Base-by-base conservation (phyloP, 2,797 vertebrate genomes). In the Gastrophryne carolinensis region DNA sequence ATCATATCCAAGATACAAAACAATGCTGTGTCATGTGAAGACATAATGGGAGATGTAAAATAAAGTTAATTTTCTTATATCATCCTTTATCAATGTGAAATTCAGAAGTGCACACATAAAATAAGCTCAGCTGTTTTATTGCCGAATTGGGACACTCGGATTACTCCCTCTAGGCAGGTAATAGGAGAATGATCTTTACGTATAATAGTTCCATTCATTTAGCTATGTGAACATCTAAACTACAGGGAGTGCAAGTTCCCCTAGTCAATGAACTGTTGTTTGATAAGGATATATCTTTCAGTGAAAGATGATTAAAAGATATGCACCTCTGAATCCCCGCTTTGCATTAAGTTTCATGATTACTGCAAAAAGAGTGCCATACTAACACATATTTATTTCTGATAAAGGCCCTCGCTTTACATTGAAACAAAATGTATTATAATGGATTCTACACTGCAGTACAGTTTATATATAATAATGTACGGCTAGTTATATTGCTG, bases 241-340 rank as follows among this genome's bases (percentile, higher is more conserved):
- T 78, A 72, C 61, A 69, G 68, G 75, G 52, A 78, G 60, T 58
- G 61, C 75, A 58, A 64, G 68, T 78, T 78, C 61, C 67, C n/a
- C 4, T 17, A 58, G 61, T 78, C 75, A 78, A 72, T 78, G 68
- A 72, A 23, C 75, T 78, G 75, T 78, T 78, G 75, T 78, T 57
- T 72, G 75, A 72, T 78, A 72, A 78, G 73, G 66, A 76, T 76
- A 76, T 78, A 78, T 72, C 75, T 72, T 78, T 78, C 75, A 78
- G 41, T 78, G 52, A 34, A 66, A 39, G 75, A 58, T 72, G 75
- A 72, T 72, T 78, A 66, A 21, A 53, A 49, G 75, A 78, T 72
- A 78, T 66, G 32, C 24, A 52, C 67, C 49, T 71, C n/a, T 41
- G 34, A 63, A 44, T 62, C 41, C 30, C 49, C 6, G 13, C 53